Evolutionary conservation across 1,140 invertebrate species (phyloP), one percentile per base, ranked within the genome.

Genomic region (Cyrtorhinus lividipennis): DNA sequence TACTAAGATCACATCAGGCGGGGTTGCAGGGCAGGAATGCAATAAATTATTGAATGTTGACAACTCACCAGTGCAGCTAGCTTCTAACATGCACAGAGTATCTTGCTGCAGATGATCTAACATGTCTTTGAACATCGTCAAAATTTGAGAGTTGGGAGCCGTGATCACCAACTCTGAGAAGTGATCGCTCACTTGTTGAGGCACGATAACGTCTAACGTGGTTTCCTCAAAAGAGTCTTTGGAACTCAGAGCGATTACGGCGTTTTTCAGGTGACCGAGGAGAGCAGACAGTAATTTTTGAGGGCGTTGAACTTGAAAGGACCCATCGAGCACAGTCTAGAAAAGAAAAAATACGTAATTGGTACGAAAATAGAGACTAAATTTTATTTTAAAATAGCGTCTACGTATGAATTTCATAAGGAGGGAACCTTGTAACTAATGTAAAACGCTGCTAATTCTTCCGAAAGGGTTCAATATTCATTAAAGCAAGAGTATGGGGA

Each of bases 261-360:
- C 26, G n/a, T 22, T 26, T 63, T 60, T 62, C n/a, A 65, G 22
- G 18, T 56, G 38, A 10, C 25, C 20, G 13, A 65, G 27, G 25
- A 62, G 48, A 13, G 23, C 20, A 24, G 58, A 22, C 8, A 65
- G 15, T 20, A 65, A 56, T 61, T 65, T 65, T 20, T 59, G 64
- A 18, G 63, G 46, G 1, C 64, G 2, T 23, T 62, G 56, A 22
- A 59, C 15, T 63, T 63, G 44, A 18, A 25, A 24, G 12, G 30
- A 23, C 1, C 64, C 64, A 20, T 60, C 30, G 3, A 62, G 46
- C 56, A 63, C 38, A 44, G 44, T 44, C 48, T 53, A 20, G 18
- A 53, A 53, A 53, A 53, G 20, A 38, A 8, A 38, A 38, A n/a
- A n/a, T n/a, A n/a, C n/a, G n/a, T n/a, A n/a, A n/a, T n/a, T n/a